Evolutionary conservation across 2,888 invertebrate genomes (phyloP), one percentile per base, ranked within the genome.

Genomic region (Ophioninae sp.): DNA sequence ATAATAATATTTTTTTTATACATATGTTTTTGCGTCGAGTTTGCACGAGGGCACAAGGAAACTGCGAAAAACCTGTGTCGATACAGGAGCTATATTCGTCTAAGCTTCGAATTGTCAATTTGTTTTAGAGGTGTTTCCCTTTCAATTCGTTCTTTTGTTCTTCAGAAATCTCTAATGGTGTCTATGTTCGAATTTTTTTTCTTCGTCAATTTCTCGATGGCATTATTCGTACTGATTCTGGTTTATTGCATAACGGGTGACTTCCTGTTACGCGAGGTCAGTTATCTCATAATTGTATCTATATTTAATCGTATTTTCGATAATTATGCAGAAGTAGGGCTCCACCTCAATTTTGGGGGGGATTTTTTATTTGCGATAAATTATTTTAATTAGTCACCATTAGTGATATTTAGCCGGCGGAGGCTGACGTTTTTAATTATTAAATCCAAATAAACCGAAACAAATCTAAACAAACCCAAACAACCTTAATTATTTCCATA

Each of bases 211-310:
- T 87, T 85, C 44, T 77, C 74, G 0, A n/a, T 76, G 17, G 79
- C 84, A 7, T 62, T 87, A 10, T 44, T 86, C 1, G 21, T 86
- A 59, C 77, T 87, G 80, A 81, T 88, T 17, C 86, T 81, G n/a
- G 86, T 85, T 44, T 87, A 88, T 50, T 89, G 89, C 67, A 81
- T 88, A 50, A 81, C 85, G 37, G 89, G 89, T 17, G 87, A 89
- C 13, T 85, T 79, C 75, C 81, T 89, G 13, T 80, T 85, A 44
- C 69, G 62, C 59, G 86, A 88, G 86, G 88, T 88, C 78, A 76
- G 44, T 17, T 10, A 21, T 41, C 21, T 13, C 6, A 41, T 23
- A 2, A 23, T 5, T 20, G 2, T 10, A 13, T 44, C 41, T 21
- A 8, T 57, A 0, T 13, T 6, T 39, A 20, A 20, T 39, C 13